Base-by-base conservation (phyloP, 2,113 vertebrate genomes). In the Crotalus viridis region DNA sequence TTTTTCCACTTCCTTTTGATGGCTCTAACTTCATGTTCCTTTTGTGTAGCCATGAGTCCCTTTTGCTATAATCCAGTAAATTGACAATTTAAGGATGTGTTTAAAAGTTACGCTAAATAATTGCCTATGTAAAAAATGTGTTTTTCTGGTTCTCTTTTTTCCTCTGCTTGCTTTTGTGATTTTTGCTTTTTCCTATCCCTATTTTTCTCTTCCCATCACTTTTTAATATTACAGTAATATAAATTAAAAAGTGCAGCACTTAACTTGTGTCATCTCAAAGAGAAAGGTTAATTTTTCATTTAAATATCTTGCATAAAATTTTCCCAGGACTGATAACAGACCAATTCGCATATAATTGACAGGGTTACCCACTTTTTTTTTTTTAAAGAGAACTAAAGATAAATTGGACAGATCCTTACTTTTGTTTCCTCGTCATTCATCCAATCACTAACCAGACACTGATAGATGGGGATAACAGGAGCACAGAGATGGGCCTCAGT, bases 391-490 rank as follows among this genome's bases (percentile, higher is more conserved):
- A 52, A 87, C 2, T 43, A 13, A 43, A 89, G 51, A 52, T 54
- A 48, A 54, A 13, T 13, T 39, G 12, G 33, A 4, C 51, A 12
- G 28, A 24, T 17, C 1, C 69, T 57, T 69, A 92, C 92, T 74
- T 89, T 81, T 2, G 52, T 46, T 46, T 92, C 92, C 21, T 92
- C 92, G 0, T 92, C 92, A 13, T 48, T 89, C 87, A 89, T 21
- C 92, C 92, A 92, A 19, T 92, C 92, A 12, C 88, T 10, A 10
- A 57, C 54, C 52, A 92, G 69, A 5, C 61, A n/a, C 1, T 85
- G 88, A 56, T 92, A 92, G 43, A 92, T 89, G 17, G 92, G 92
- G 8, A 92, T 48, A 26, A 92, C 54, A 15, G 87, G 92, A 56
- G 52, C 48, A 13, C 92, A 92, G 9, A 92, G 88, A 28, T 92